Evolutionary conservation across 2,797 vertebrate species (phyloP), one percentile per base, ranked within the genome.

Genomic region (Thalassophryne amazonica): DNA sequence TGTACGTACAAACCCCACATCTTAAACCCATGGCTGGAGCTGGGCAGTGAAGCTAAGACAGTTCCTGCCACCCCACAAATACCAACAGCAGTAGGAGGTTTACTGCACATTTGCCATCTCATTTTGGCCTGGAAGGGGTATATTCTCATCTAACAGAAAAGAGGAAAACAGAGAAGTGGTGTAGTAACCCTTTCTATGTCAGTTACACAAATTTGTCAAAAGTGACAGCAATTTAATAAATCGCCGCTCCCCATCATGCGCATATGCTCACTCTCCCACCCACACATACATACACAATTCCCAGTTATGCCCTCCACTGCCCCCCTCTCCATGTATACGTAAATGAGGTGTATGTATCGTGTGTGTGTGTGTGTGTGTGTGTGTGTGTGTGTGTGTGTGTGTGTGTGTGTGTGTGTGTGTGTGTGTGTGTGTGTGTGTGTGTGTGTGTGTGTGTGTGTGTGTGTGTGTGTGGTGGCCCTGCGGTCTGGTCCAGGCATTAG

Each of bases 201-300:
- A 72, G 64, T 82, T 71, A 76, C 73, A 83, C 83, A 89, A 86
- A 91, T 91, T 91, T 92, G 88, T 92, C 89, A 91, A 88, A 91
- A 88, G 83, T 89, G 89, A 90, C 88, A 89, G 87, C 88, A 86
- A 87, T 91, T 92, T 90, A 89, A 90, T 91, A 90, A 91, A 89
- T 87, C 81, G 67, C 72, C 41, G 53, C 73, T 83, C 78, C 82
- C 78, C 74, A 84, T 86, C 85, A 80, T 61, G 78, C 67, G 24
- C 81, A 73, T 78, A 77, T 81, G 73, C 68, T 78, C 84, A 83
- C 66, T 15, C 37, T 24, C 55, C 76, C 82, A 78, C 84, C 68
- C 76, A 83, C 84, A 73, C 73, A 65, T 71, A 52, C 61, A 47
- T 70, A 73, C 74, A 65, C 78, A 65, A 80, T 86, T 81, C 78